Conservation (phyloP, 2,113 vertebrate genomes). For the Rissa tridactyla region DNA sequence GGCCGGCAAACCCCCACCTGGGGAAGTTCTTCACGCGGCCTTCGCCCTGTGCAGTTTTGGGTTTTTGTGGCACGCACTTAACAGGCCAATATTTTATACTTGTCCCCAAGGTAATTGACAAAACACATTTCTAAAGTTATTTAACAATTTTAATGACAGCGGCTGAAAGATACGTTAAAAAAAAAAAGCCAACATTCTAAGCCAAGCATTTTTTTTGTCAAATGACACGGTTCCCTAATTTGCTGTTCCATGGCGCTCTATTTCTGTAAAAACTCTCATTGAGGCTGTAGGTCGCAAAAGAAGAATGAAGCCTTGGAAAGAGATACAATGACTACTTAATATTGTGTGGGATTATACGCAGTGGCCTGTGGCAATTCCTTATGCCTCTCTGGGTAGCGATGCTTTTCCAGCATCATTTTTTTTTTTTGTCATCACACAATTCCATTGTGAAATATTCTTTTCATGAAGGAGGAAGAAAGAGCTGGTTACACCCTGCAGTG, state of each 20-base stretch:
- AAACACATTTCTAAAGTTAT: background rate
- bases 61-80: background rate
- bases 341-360: conserved; percentile 44
- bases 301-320: conserved; percentile 40
- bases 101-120: conserved; percentile 12
- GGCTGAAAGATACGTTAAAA: background rate
- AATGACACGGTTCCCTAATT: background rate
- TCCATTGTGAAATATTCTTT: conserved; percentile 55
- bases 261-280: conserved; percentile 4
- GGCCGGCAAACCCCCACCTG: background rate
- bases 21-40: background rate
- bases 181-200: background rate
- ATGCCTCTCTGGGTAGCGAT: conserved; percentile 32
- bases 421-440: conserved; percentile 27
- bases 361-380: conserved; percentile 45
- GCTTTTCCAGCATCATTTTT: conserved; percentile 43
- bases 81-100: background rate
- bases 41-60: rapidly evolving
- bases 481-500: conserved; percentile 37
- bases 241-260: background rate
- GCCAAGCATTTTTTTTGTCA: background rate
- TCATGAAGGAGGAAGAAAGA: conserved; percentile 49
- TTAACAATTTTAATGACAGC: conserved; percentile 4
- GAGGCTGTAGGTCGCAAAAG: conserved; percentile 50
- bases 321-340: conserved; percentile 44